Base-by-base conservation (phyloP, 2,888 invertebrate genomes). In the Steinernema hermaphroditum region DNA sequence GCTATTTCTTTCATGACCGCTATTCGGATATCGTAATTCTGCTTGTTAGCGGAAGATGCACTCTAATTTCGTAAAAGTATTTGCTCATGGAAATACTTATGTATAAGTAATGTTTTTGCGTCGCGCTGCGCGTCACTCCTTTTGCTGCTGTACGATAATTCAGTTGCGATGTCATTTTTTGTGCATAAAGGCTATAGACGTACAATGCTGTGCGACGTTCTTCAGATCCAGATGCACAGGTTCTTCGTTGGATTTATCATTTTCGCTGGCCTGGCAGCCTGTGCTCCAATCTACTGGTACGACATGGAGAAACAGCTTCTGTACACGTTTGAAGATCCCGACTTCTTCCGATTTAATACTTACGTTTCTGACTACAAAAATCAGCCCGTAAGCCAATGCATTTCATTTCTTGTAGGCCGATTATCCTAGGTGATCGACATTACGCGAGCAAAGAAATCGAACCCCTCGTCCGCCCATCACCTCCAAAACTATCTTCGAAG, bases 321-420 rank as follows among this genome's bases (percentile, higher is more conserved):
- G 37, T 72, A 72, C 43, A 46, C 72, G 22, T 69, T 72, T 44
- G 72, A 72, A 34, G 72, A 72, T 69, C 72, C 72, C 49, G 72
- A 72, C 24, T 69, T 72, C 69, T 69, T 72, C 57, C 72, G 72
- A 27, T 72, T 49, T 43, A 49, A 68, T 34, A 44, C 69, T 16
- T 46, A 22, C 41, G 70, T 72, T 2, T 68, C 68, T 24, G 72
- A 72, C 46, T 69, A 34, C 16, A 68, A 72, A 32, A 34, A 69
- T 44, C 72, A 72, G 29, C 72, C 72, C 16, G 72, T 72, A 69
- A 46, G 44, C 4, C 9, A 46, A 8, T 37, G 12, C 37, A 37
- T 12, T 8, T 12, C 37, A 37, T 37, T 32, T 9, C 32, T n/a
- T 14, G 16, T 32, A 16, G 22, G 24, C 4, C 12, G 32, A 54